These are phyloP conservation scores for Heliopora coerulea DNA, from an alignment of 92 coral and sea anemone species.

Conservation along the genomic window DNA sequence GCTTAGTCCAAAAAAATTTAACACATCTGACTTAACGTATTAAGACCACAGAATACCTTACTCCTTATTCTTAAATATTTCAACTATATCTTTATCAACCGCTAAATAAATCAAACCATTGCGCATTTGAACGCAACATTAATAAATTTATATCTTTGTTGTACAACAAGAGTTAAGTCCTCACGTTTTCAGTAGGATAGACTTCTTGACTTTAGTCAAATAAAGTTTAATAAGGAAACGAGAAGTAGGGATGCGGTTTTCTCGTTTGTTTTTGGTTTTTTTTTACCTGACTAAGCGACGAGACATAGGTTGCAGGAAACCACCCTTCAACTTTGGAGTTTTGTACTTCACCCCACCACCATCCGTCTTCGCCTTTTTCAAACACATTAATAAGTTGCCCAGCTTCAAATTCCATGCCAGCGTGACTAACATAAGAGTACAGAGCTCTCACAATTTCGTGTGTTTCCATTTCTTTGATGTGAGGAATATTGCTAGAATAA, in stretches of 20 bases:
- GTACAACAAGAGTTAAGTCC: too few relatives aligned
- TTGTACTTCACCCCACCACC: slow-evolving; percentile 46
- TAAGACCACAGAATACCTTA: too few relatives aligned
- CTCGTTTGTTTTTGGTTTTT: background rate
- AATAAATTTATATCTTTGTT: too few relatives aligned
- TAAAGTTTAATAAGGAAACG: slow-evolving; percentile 17
- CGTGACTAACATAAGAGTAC: slow-evolving; percentile 11
- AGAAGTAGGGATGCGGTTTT: background rate
- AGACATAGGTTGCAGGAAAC: slow-evolving; percentile 36
- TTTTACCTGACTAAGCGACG: slow-evolving; percentile 11
- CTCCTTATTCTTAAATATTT: too few relatives aligned
- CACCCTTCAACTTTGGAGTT: slow-evolving; percentile 34
- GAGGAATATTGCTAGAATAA: background rate
- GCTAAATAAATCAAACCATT: too few relatives aligned
- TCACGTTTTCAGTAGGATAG: too few relatives aligned
- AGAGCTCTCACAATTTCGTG: slow-evolving; percentile 31
- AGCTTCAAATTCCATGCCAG: slow-evolving; percentile 37
- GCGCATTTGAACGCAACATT: too few relatives aligned
- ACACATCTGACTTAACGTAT: too few relatives aligned
- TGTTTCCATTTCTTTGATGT: slow-evolving; percentile 10
- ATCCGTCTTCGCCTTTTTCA: slow-evolving; percentile 33
- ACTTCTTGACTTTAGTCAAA: background rate
- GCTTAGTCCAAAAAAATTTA: too few relatives aligned
- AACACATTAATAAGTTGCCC: slow-evolving; percentile 38
- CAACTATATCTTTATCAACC: too few relatives aligned